Percentiles rank a stretch among this genome's conserved stretches.
phyloP scores from a whole-genome alignment of 1,140 invertebrate species.

The Battus philenor region DNA sequence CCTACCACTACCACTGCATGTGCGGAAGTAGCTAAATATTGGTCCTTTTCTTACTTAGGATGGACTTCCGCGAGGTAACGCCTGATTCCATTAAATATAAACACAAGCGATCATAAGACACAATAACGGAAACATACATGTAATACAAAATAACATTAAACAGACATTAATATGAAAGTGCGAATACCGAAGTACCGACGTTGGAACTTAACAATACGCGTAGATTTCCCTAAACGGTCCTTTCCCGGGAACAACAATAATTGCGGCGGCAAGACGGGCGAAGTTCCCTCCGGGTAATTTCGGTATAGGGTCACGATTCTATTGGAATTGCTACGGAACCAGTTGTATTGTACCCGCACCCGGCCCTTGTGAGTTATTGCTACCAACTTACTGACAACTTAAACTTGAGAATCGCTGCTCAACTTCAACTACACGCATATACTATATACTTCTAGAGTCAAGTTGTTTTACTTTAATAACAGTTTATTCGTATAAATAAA shows the following conservation, averaged over 20 bases:
- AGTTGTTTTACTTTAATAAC: no score
- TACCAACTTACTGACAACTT: background rate
- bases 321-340: constrained; percentile 8
- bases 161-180: constrained; percentile 4
- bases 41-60: no score
- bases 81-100: no score
- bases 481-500: no score
- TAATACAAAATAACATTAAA: constrained; percentile 16
- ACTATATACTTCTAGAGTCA: no score
- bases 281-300: constrained; percentile 14
- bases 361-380: constrained; percentile 8
- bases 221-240: constrained; percentile 29
- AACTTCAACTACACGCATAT: no score
- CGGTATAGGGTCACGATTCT: constrained; percentile 8
- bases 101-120: no score
- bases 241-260: constrained; percentile 17
- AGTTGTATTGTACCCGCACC: background rate
- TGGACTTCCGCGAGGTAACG: no score
- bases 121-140: no score
- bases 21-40: no score
- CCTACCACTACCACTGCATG: no score
- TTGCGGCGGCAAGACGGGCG: constrained; percentile 10
- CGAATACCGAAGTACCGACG: background rate
- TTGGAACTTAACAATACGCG: constrained; percentile 22
- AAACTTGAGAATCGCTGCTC: background rate